A percentile compares a stretch with the other conserved stretches of the same genome.
Conservation (phyloP, 2,113 vertebrate species). For the Labeo catla region DNA sequence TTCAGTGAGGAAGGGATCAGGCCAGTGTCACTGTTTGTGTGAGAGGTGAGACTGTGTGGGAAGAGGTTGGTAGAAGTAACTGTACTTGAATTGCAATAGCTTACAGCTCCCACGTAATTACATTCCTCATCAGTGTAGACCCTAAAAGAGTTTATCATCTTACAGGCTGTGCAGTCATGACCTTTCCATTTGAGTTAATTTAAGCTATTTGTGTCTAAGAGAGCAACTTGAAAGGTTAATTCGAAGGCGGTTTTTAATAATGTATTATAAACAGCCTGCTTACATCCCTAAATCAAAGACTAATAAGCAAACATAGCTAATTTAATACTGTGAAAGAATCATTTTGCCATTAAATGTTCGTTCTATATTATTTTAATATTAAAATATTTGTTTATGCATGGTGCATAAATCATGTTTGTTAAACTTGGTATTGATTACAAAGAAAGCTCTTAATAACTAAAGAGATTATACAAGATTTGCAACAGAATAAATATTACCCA, state of each 20-base stretch:
- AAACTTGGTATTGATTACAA: neutral
- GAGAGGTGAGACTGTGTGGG: conserved; percentile 28
- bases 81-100: conserved; percentile 15
- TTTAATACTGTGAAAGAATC: neutral
- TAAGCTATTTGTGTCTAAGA: conserved; percentile 25
- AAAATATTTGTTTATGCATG: neutral
- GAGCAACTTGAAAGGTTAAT: neutral
- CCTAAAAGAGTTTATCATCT: conserved; percentile 24
- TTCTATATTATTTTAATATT: neutral
- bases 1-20: conserved; percentile 1
- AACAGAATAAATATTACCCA: too few species aligned
- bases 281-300: neutral
- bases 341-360: neutral
- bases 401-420: neutral
- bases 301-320: neutral
- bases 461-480: neutral
- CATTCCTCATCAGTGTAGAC: conserved; percentile 12
- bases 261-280: conserved; percentile 2
- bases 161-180: neutral
- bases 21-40: conserved; percentile 20
- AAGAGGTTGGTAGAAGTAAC: conserved; percentile 24
- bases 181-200: conserved; percentile 13
- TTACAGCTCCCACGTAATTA: conserved; percentile 26
- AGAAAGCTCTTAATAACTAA: neutral
- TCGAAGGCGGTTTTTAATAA: conserved; percentile 10